Conservation (phyloP, 1,140 invertebrate species). For the Orius insidiosus region DNA sequence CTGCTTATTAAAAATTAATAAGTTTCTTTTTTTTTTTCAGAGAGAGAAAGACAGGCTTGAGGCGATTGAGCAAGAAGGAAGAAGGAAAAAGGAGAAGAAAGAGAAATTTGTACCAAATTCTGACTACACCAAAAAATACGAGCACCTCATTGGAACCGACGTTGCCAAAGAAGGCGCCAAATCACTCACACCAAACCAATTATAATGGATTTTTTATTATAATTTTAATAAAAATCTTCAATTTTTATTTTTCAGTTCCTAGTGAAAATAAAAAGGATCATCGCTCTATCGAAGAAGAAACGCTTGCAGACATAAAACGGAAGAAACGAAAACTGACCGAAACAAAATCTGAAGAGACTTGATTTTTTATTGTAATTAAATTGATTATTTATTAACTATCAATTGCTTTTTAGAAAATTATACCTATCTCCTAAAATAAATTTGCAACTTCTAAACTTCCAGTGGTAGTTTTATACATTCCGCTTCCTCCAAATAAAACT, state of each 20-base stretch:
- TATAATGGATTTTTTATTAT: conserved; percentile 53
- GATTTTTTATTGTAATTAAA: no score
- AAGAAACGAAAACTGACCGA: conserved; percentile 43
- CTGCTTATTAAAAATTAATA: not conserved
- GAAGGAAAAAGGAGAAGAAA: conserved; percentile 27
- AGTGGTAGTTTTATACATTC: no score
- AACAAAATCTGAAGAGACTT: no score
- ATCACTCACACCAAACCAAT: conserved; percentile 71
- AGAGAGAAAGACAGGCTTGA: conserved; percentile 25
- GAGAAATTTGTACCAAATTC: conserved; percentile 35
- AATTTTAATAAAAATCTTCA: conserved; percentile 8
- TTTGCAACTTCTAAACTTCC: no score
- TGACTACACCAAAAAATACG: conserved; percentile 82
- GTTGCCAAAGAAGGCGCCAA: conserved; percentile 67
- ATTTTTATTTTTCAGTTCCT: conserved; percentile 46
- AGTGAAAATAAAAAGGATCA: conserved; percentile 86
- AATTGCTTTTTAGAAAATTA: no score
- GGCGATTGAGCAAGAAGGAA: conserved; percentile 30
- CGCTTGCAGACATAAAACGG: conserved; percentile 73
- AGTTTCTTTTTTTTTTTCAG: conserved; percentile 14
- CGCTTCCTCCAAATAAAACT: no score
- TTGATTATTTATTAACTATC: no score
- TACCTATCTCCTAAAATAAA: no score
- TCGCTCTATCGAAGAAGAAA: conserved; percentile 84
- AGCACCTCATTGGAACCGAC: conserved; percentile 74